Percentiles rank a stretch among this genome's conserved stretches.
Evolutionary conservation across 2,113 vertebrate genomes (phyloP).

Genomic region (Amphiprion ocellaris): DNA sequence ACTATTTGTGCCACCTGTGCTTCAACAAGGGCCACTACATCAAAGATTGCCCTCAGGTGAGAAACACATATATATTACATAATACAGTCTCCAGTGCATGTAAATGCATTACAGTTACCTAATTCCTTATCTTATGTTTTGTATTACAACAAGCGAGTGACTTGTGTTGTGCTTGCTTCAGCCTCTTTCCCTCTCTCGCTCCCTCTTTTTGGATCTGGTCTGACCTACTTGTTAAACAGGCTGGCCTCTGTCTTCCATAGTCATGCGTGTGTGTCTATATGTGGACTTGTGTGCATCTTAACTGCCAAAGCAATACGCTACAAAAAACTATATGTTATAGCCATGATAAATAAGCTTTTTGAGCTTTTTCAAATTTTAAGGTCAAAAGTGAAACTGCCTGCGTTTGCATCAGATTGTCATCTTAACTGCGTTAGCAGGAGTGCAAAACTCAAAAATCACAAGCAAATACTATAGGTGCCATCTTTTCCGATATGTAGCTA

Average conservation of each 20-base stretch:
- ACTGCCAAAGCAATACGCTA: constrained; percentile 41
- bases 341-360: constrained; percentile 25
- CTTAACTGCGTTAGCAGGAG: neutral
- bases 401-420: neutral
- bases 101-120: neutral
- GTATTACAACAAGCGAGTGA: constrained; percentile 4
- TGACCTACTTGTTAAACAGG: constrained; percentile 85
- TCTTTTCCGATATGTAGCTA: constrained; percentile 16
- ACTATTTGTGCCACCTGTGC: constrained; percentile 99
- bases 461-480: neutral
- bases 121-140: neutral
- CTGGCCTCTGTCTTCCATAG: constrained; percentile 81
- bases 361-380: constrained; percentile 1
- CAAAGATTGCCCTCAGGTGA: constrained; percentile 99
- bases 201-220: constrained; percentile 61
- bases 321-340: constrained; percentile 23
- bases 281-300: constrained; percentile 64
- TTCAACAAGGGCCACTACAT: constrained; percentile 99
- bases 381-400: constrained; percentile 27
- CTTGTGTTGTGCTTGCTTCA: constrained; percentile 24
- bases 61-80: constrained; percentile 34
- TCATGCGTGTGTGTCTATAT: constrained; percentile 69
- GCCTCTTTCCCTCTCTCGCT: constrained; percentile 23
- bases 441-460: neutral
- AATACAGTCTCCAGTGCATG: neutral